These are phyloP conservation scores for Rhopalosiphum nymphaeae DNA, from an alignment of 2,888 invertebrate species.

Conservation along the genomic window DNA sequence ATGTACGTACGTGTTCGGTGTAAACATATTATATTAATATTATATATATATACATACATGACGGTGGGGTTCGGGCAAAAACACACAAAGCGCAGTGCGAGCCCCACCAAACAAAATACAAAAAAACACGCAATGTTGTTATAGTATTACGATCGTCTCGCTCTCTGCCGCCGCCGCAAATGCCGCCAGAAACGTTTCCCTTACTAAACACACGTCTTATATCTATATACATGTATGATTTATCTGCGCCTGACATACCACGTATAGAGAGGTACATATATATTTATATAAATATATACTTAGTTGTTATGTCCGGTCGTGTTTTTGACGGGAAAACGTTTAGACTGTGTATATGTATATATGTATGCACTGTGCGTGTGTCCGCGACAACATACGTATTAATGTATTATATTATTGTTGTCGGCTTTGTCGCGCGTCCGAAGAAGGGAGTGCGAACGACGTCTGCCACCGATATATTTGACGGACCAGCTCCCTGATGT, in stretches of 20 bases:
- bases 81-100: not conserved
- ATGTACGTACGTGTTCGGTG: not conserved
- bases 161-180: not conserved
- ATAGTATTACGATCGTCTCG: not conserved
- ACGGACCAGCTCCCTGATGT: not conserved
- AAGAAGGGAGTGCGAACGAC: not conserved
- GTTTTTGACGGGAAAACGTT: slow-evolving; percentile 2
- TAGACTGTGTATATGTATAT: not conserved
- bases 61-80: not conserved
- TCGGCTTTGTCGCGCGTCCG: not conserved
- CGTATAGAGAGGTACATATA: not conserved
- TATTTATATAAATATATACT: not conserved
- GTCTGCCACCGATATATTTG: not conserved
- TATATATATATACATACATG: not conserved
- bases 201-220: not conserved
- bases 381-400: not conserved
- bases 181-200: not conserved
- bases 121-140: not conserved
- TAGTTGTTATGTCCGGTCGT: not conserved
- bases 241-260: not conserved
- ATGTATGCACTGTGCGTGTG: not conserved
- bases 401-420: not conserved
- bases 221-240: not conserved
- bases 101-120: not conserved
- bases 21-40: not conserved